Conservation (phyloP, 2,888 invertebrate genomes). For the Phortica okadai region DNA sequence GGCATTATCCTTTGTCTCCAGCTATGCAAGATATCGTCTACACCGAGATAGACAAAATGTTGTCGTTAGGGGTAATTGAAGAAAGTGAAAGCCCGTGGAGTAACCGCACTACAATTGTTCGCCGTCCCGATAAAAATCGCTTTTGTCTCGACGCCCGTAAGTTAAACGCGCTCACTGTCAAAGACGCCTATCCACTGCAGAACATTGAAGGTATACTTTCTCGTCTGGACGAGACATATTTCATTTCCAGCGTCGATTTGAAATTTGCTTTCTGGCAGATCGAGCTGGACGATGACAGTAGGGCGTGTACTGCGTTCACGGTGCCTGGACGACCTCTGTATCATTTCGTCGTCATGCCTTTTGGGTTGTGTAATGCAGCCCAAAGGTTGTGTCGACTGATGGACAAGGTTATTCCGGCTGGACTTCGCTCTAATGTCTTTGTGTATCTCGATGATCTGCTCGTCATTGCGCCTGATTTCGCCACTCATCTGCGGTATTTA, state of each 20-base stretch:
- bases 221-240: constrained; percentile 37
- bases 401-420: constrained; percentile 41
- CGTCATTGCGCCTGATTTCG: constrained; percentile 38
- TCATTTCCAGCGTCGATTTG: constrained; percentile 40
- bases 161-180: constrained; percentile 8
- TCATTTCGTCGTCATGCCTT: constrained; percentile 41
- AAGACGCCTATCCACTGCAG: constrained; percentile 8
- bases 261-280: constrained; percentile 34
- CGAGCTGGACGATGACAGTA: constrained; percentile 26
- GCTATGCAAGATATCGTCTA: constrained; percentile 35
- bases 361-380: constrained; percentile 11
- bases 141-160: constrained; percentile 39
- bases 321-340: constrained; percentile 43
- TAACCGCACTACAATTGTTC: constrained; percentile 35
- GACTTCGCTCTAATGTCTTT: constrained; percentile 38
- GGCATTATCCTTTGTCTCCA: constrained; percentile 23
- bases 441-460: constrained; percentile 42
- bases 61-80: too few species aligned
- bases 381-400: constrained; percentile 35
- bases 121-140: constrained; percentile 41
- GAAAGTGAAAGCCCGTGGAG: constrained; percentile 44
- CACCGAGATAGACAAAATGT: constrained; percentile 46
- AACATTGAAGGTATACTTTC: constrained; percentile 31
- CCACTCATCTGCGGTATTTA: constrained; percentile 25
- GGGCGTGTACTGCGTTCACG: constrained; percentile 36